These are phyloP conservation scores for Lymantria monacha DNA, from an alignment of 2,888 invertebrate genomes.

Conservation along the genomic window DNA sequence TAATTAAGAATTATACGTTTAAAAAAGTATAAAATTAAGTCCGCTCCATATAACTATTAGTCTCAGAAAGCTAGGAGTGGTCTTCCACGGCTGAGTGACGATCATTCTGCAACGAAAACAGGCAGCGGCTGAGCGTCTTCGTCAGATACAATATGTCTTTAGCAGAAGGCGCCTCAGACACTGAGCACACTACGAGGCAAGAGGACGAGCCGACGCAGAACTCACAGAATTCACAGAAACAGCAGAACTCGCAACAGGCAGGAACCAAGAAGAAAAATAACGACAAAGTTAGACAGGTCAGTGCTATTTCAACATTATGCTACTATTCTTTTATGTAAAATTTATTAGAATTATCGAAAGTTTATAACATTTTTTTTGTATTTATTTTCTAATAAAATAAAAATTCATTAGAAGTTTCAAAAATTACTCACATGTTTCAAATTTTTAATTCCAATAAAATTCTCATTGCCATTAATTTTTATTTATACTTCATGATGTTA, in stretches of 20 bases:
- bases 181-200: constrained; percentile 49
- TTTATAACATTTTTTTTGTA: neutral
- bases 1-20: neutral
- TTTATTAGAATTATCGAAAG: neutral
- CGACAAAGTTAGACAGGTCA: constrained; percentile 41
- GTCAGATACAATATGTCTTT: constrained; percentile 75
- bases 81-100: constrained; percentile 57
- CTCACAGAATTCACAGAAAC: constrained; percentile 10
- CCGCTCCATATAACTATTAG: constrained; percentile 40
- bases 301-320: neutral
- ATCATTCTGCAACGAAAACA: constrained; percentile 61
- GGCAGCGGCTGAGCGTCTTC: constrained; percentile 41
- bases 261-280: constrained; percentile 37
- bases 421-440: no score
- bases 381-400: no score
- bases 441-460: no score
- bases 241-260: constrained; percentile 11
- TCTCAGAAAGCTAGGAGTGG: constrained; percentile 48
- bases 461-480: no score
- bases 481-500: no score
- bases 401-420: no score
- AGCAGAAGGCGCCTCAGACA: constrained; percentile 72
- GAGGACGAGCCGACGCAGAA: constrained; percentile 32
- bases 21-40: neutral
- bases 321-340: neutral